These are phyloP conservation scores for Thaumatotibia leucotreta DNA, from an alignment of 1,140 invertebrate species.

Conservation along the genomic window DNA sequence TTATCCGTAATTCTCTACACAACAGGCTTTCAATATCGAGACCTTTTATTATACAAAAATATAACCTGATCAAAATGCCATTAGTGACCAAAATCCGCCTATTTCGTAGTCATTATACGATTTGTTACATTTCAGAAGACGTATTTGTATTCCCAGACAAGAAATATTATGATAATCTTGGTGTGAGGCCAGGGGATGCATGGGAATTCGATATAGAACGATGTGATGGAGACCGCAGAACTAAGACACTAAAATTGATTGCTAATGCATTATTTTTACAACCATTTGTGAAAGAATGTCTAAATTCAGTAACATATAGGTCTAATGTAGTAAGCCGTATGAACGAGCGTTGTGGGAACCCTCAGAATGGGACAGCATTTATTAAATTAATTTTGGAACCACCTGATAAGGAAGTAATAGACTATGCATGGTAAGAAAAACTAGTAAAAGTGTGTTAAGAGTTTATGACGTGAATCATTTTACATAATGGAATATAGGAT, in stretches of 20 bases:
- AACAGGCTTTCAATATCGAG: background rate
- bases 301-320: constrained; percentile 51
- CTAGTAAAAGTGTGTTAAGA: too few relatives aligned
- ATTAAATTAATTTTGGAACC: constrained; percentile 65
- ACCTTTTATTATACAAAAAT: background rate
- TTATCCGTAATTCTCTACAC: background rate
- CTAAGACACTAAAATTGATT: constrained; percentile 36
- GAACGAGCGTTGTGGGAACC: constrained; percentile 31
- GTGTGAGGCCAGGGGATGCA: constrained; percentile 34
- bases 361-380: constrained; percentile 41
- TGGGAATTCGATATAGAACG: constrained; percentile 21
- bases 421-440: constrained; percentile 80
- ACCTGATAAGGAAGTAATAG: constrained; percentile 80
- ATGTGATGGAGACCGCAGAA: constrained; percentile 14
- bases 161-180: constrained; percentile 34
- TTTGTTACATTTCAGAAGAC: constrained; percentile 53
- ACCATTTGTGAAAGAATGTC: constrained; percentile 56
- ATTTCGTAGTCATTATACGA: constrained; percentile 43
- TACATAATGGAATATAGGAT: too few relatives aligned
- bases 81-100: constrained; percentile 47
- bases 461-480: too few relatives aligned
- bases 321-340: constrained; percentile 46
- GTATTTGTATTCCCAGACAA: constrained; percentile 39
- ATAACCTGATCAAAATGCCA: constrained; percentile 36
- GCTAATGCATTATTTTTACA: constrained; percentile 48